phyloP scores from a whole-genome alignment of 2,888 invertebrate species.

The Pyrrhia umbra region DNA sequence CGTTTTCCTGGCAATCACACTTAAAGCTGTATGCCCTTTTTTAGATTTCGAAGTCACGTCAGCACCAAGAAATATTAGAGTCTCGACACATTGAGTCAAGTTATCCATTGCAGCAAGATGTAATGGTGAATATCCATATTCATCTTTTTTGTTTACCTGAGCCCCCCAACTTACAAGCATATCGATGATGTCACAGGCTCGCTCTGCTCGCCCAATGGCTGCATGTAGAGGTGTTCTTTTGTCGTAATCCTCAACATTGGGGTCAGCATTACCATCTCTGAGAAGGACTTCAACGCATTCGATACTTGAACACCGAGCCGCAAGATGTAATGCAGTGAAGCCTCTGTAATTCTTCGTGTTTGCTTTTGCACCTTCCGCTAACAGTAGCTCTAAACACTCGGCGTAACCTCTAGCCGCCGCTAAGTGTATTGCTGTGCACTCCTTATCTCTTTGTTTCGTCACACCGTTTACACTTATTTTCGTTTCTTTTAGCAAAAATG shows the following conservation, averaged over 20 bases:
- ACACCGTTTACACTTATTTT: constrained; percentile 93
- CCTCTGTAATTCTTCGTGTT: constrained; percentile 94
- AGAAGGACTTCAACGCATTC: constrained; percentile 95
- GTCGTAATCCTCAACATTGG: constrained; percentile 95
- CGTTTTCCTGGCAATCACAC: constrained; percentile 95
- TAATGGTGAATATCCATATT: constrained; percentile 95
- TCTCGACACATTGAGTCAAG: constrained; percentile 95
- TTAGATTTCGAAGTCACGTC: constrained; percentile 96
- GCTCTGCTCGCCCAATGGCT: constrained; percentile 94
- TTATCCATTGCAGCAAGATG: constrained; percentile 96
- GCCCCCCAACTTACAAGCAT: constrained; percentile 94
- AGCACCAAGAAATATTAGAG: constrained; percentile 95
- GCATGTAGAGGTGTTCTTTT: constrained; percentile 95
- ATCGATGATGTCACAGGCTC: constrained; percentile 95
- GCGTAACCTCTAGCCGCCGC: constrained; percentile 96
- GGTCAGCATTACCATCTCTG: constrained; percentile 93
- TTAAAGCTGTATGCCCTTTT: constrained; percentile 95
- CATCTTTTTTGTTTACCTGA: constrained; percentile 95
- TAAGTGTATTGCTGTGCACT: constrained; percentile 94
- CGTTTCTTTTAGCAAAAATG: constrained; percentile 93
- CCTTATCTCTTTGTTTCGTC: constrained; percentile 93
- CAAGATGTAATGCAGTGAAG: constrained; percentile 96
- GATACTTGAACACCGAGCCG: constrained; percentile 94
- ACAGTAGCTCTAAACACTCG: constrained; percentile 94
- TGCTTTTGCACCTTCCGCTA: constrained; percentile 94